These are phyloP conservation scores for Sacculina carcini DNA, from an alignment of 2,888 invertebrate species.

Conservation along the genomic window DNA sequence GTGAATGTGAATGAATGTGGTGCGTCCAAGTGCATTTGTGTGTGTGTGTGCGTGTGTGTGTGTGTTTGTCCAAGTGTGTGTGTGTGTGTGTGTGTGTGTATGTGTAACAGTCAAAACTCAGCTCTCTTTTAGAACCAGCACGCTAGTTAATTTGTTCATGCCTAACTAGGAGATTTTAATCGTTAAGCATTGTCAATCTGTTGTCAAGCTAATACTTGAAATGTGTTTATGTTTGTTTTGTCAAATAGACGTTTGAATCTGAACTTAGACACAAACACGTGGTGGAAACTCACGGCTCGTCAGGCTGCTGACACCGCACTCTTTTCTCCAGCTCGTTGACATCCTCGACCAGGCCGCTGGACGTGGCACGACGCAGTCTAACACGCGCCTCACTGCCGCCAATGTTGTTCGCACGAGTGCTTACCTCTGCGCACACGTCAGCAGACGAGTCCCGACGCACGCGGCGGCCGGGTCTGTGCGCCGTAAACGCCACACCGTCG, in stretches of 20 bases:
- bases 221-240: conserved; percentile 3
- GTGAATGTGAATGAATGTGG: background rate
- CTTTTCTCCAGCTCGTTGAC: conserved; percentile 53
- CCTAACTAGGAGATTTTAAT: background rate
- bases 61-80: no score
- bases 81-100: no score
- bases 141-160: no score
- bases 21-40: background rate
- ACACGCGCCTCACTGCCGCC: background rate
- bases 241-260: conserved; percentile 5
- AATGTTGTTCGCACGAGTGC: background rate
- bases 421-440: no score
- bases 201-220: conserved; percentile 14
- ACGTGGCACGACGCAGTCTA: conserved; percentile 26
- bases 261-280: conserved; percentile 1
- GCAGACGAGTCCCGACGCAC: no score
- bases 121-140: no score
- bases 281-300: conserved; percentile 50
- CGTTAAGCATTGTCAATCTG: conserved; percentile 11
- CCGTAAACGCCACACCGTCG: no score
- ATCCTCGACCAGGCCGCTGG: conserved; percentile 66
- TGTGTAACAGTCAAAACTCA: no score
- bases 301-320: conserved; percentile 48
- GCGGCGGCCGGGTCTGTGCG: no score
- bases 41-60: no score